Conservation (phyloP, 2,888 invertebrate genomes). For the Thecocarcelia acutangulata region DNA sequence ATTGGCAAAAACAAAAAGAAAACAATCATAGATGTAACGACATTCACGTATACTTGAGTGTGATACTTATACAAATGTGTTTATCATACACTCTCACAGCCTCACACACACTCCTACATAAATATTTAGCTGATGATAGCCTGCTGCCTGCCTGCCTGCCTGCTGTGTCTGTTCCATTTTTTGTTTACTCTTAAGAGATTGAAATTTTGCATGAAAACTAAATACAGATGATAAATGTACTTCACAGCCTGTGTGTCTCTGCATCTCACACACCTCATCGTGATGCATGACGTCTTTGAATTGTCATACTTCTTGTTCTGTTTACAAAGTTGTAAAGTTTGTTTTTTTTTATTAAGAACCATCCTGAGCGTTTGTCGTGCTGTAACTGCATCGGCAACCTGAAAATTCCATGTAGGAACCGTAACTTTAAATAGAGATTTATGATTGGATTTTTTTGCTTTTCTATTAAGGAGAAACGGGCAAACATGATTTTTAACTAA, state of each 20-base stretch:
- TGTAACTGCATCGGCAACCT: not conserved
- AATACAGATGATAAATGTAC: slow-evolving; percentile 24
- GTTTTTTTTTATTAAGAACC: not conserved
- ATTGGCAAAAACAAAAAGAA: not conserved
- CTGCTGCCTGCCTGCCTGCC: not conserved
- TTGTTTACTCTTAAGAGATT: slow-evolving; percentile 21
- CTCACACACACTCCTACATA: not conserved
- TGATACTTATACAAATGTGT: slow-evolving; percentile 28
- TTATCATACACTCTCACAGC: not conserved
- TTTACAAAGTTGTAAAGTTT: slow-evolving; percentile 5
- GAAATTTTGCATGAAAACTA: slow-evolving; percentile 28
- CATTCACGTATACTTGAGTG: slow-evolving; percentile 17
- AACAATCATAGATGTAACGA: slow-evolving; percentile 11
- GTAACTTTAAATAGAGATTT: slow-evolving; percentile 61
- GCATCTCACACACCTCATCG: slow-evolving; percentile 3
- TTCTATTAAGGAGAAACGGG: not conserved
- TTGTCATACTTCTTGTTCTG: slow-evolving; percentile 30
- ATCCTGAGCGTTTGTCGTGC: not conserved
- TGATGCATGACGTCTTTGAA: slow-evolving; percentile 10
- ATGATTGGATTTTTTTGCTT: slow-evolving; percentile 56
- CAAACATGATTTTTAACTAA: slow-evolving; percentile 47
- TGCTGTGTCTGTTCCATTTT: not conserved
- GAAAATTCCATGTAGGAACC: slow-evolving; percentile 17
- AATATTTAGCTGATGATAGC: slow-evolving; percentile 18
- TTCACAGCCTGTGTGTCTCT: not conserved